phyloP scores from a whole-genome alignment of 2,113 vertebrate species.

The Erpornis zantholeuca region DNA sequence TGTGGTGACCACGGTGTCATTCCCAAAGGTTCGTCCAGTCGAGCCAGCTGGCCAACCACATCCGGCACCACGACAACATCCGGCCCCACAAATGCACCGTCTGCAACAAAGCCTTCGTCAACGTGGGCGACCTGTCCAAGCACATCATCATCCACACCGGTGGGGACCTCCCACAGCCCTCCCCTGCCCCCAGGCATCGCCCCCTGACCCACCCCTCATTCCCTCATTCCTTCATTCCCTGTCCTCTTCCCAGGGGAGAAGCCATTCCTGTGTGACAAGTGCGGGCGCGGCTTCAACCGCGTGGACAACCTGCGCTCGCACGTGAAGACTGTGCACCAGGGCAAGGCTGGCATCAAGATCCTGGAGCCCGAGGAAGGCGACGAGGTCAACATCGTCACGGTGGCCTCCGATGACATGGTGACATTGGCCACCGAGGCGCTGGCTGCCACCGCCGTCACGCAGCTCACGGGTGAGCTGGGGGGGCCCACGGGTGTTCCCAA shows the following conservation, averaged over 20 bases:
- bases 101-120: constrained; percentile 97
- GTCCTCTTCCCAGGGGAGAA: constrained; percentile 83
- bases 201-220: accelerated
- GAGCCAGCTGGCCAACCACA: constrained; percentile 97
- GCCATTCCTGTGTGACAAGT: constrained; percentile 95
- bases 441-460: constrained; percentile 85
- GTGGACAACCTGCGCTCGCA: constrained; percentile 98
- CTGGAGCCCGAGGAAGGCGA: constrained; percentile 78
- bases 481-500: neutral
- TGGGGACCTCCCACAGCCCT: constrained; percentile 40
- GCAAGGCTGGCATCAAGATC: constrained; percentile 93
- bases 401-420: constrained; percentile 91
- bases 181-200: accelerated
- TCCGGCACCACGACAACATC: constrained; percentile 97
- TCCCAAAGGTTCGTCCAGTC: constrained; percentile 90
- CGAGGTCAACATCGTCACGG: constrained; percentile 91
- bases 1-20: accelerated
- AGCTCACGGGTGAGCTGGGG: constrained; percentile 85
- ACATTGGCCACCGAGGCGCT: constrained; percentile 89
- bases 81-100: constrained; percentile 94
- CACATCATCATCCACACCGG: constrained; percentile 99
- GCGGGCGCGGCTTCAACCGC: constrained; percentile 93
- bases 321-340: constrained; percentile 95
- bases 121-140: constrained; percentile 95
- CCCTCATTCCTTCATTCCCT: accelerated